Evolutionary conservation across 2,888 invertebrate genomes (phyloP).

Genomic region (Harpagoxenus sublaevis): DNA sequence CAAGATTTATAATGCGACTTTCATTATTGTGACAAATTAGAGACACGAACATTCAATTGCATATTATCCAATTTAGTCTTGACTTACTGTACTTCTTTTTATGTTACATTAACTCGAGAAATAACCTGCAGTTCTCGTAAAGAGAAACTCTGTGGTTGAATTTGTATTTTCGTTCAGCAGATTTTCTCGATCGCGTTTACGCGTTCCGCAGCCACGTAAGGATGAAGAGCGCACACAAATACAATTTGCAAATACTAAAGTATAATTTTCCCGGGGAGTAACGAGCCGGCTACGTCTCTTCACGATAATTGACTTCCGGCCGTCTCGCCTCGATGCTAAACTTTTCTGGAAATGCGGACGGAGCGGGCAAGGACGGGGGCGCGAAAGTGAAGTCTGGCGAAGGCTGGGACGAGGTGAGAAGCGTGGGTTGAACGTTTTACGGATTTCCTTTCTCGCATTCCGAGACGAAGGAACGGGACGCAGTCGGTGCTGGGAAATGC

Average conservation of each 20-base stretch:
- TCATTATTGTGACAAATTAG: slow-evolving; percentile 3
- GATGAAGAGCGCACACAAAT: slow-evolving; percentile 38
- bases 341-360: slow-evolving; percentile 62
- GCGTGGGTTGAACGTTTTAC: slow-evolving; percentile 49
- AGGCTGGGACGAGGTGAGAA: slow-evolving; percentile 54
- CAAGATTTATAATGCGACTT: slow-evolving; percentile 24
- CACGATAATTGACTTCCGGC: slow-evolving; percentile 70
- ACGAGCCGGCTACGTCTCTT: slow-evolving; percentile 51
- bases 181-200: neutral
- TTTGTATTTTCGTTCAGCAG: neutral
- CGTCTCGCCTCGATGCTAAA: slow-evolving; percentile 59
- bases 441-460: slow-evolving; percentile 57
- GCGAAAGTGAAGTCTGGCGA: slow-evolving; percentile 40
- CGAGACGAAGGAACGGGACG: slow-evolving; percentile 12
- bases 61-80: neutral
- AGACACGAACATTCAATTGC: neutral
- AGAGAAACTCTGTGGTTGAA: neutral
- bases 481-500: slow-evolving; percentile 23
- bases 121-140: neutral
- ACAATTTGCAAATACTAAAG: slow-evolving; percentile 42
- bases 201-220: neutral
- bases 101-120: neutral
- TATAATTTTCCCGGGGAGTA: slow-evolving; percentile 37
- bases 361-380: slow-evolving; percentile 49
- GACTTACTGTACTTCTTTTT: neutral